Evolutionary conservation across 2,888 invertebrate genomes (phyloP).

Genomic region (Zelleria hepariella): DNA sequence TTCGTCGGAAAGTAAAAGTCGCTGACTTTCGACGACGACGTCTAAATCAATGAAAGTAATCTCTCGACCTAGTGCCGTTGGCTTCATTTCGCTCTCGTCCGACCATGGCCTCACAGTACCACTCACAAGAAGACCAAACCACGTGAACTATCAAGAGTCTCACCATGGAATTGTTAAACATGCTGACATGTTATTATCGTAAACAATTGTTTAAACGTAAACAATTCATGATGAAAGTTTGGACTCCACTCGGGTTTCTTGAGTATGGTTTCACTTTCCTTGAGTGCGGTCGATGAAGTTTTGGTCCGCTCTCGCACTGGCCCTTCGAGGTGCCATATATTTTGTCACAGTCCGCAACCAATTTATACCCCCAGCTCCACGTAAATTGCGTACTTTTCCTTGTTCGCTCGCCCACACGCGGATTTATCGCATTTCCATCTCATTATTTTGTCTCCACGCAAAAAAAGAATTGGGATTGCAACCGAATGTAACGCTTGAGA

Average conservation of each 20-base stretch:
- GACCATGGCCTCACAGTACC: not conserved
- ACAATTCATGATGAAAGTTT: not conserved
- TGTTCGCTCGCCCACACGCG: not conserved
- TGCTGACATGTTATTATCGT: not conserved
- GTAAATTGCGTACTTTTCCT: not conserved
- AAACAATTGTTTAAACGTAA: not conserved
- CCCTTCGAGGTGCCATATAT: not conserved
- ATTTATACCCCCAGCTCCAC: not conserved
- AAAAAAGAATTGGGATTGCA: conserved; percentile 24
- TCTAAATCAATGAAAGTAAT: conserved; percentile 62
- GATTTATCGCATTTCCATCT: conserved; percentile 21
- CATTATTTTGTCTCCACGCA: conserved; percentile 23
- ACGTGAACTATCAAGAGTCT: no score
- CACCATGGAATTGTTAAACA: not conserved
- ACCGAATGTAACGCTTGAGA: conserved; percentile 41
- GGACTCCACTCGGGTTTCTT: not conserved
- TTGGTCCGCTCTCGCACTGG: not conserved
- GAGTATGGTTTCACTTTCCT: not conserved
- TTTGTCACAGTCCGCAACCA: not conserved
- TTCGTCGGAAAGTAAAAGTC: conserved; percentile 56
- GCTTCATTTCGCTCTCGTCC: conserved; percentile 60
- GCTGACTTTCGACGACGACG: conserved; percentile 33
- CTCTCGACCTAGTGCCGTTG: conserved; percentile 32
- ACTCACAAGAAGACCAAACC: no score
- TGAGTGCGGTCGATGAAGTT: not conserved